Percentiles rank a stretch among this genome's conserved stretches.
Evolutionary conservation across 2,888 invertebrate genomes (phyloP).

Genomic region (Sesamia inferens): DNA sequence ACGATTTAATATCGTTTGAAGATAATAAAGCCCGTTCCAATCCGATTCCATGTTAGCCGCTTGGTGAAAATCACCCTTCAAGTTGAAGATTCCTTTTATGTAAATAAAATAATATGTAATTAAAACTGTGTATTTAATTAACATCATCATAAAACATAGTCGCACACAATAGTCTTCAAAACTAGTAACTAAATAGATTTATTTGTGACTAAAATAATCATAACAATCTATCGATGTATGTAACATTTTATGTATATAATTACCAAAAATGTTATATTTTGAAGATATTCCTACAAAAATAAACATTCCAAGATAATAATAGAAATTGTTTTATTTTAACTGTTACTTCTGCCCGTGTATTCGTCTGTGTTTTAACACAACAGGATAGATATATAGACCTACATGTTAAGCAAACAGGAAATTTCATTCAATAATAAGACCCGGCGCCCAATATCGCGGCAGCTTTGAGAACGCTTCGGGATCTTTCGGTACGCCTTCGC

Average conservation of each 20-base stretch:
- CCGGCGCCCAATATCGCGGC: too few relatives aligned
- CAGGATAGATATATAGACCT: too few relatives aligned
- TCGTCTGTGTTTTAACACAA: too few relatives aligned
- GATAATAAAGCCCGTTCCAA: too few relatives aligned
- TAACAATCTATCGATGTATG: constrained; percentile 13
- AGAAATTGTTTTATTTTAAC: constrained; percentile 16
- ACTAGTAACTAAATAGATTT: constrained; percentile 17
- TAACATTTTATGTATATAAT: constrained; percentile 14
- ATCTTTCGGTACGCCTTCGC: too few relatives aligned
- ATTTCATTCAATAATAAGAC: too few relatives aligned
- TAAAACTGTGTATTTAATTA: background rate
- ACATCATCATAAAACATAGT: background rate
- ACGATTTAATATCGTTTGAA: too few relatives aligned
- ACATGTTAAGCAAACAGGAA: too few relatives aligned
- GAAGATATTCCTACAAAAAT: constrained; percentile 43
- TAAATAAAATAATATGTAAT: too few relatives aligned
- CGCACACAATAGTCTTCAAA: background rate
- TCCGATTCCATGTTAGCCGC: too few relatives aligned
- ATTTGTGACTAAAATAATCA: constrained; percentile 24
- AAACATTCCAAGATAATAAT: constrained; percentile 30
- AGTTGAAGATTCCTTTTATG: background rate
- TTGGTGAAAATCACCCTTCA: too few relatives aligned
- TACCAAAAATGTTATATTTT: constrained; percentile 37
- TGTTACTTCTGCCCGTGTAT: background rate
- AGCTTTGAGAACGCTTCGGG: too few relatives aligned